These are phyloP conservation scores for Choreutis nemorana DNA, from an alignment of 2,888 invertebrate genomes.

Conservation along the genomic window DNA sequence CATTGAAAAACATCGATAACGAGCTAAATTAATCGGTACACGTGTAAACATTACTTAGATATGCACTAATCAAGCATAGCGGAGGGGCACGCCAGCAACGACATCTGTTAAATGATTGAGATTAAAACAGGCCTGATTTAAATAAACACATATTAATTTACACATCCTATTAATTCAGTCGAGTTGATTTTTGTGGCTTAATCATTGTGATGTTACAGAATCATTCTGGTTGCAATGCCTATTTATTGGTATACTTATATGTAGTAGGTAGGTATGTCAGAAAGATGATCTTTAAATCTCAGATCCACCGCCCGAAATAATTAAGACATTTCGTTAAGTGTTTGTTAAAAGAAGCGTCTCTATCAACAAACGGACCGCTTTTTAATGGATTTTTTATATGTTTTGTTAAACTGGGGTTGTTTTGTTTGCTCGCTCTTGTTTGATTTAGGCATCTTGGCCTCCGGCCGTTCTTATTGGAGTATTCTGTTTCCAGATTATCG, in stretches of 20 bases:
- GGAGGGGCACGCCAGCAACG: conserved; percentile 22
- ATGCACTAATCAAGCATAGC: conserved; percentile 28
- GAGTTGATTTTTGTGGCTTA: conserved; percentile 3
- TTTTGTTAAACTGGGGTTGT: conserved; percentile 21
- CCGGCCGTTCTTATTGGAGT: conserved; percentile 5
- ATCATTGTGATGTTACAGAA: conserved; percentile 24
- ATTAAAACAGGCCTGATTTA: conserved; percentile 48
- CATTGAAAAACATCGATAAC: conserved; percentile 40
- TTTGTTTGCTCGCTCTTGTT: no score
- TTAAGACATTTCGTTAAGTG: conserved; percentile 30
- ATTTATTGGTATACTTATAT: no score
- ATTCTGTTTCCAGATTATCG: conserved; percentile 46
- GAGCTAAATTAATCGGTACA: conserved; percentile 47
- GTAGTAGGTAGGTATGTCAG: no score
- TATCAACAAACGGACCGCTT: conserved; percentile 20
- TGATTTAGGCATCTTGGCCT: neutral
- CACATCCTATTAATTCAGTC: conserved; percentile 24
- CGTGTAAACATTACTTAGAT: conserved; percentile 56
- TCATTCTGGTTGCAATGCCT: no score
- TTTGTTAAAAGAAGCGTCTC: conserved; percentile 23
- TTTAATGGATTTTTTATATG: conserved; percentile 27
- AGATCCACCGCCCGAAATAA: conserved; percentile 28
- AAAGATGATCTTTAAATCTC: no score
- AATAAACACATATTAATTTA: conserved; percentile 41
- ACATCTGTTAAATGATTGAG: conserved; percentile 40